Evolutionary conservation across 2,888 invertebrate genomes (phyloP), one percentile per base, ranked within the genome.

Genomic region (Amaurobius ferox): DNA sequence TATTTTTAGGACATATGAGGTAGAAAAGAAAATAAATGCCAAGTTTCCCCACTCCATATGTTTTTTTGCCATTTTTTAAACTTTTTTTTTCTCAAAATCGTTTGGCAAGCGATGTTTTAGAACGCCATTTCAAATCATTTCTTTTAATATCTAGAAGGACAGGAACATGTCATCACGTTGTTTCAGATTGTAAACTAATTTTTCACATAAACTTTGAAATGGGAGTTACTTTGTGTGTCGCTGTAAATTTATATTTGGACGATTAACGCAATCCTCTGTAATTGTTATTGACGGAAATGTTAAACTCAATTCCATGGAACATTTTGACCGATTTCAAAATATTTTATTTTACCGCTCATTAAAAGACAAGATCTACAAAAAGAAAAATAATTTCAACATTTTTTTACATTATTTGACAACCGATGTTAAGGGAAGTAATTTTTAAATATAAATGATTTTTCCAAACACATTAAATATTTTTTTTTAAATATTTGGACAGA

Each of bases 11-110:
- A 29, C n/a, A 66, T 64, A 29, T 30, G 66, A 55, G 61, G 61
- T 40, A 55, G 44, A 62, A 71, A 79, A 23, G 64, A 30, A 70
- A 61, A 73, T 61, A n/a, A 73, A 80, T 55, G 13, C 29, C 78
- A 26, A 32, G 62, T 39, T 44, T 70, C 26, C 26, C 66, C 72
- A 72, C 79, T 79, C 55, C 73, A 61, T 55, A 72, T 79, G 70
- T 77, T 67, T 35, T 55, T 55, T 55, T 6, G 11, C 1, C 32
- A 16, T 55, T 62, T 78, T 72, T 79, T 32, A 66, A 32, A 35
- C 44, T 23, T 40, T 66, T 68, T 79, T 79, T 67, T 80, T 80
- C 73, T 80, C 73, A 55, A 55, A 55, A 80, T 80, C 73, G 68
- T 80, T 73, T 35, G 64, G 28, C 64, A 79, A 67, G n/a, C n/a